Evolutionary conservation across 2,888 invertebrate species (phyloP).

Genomic region (Serrognathus titanus): DNA sequence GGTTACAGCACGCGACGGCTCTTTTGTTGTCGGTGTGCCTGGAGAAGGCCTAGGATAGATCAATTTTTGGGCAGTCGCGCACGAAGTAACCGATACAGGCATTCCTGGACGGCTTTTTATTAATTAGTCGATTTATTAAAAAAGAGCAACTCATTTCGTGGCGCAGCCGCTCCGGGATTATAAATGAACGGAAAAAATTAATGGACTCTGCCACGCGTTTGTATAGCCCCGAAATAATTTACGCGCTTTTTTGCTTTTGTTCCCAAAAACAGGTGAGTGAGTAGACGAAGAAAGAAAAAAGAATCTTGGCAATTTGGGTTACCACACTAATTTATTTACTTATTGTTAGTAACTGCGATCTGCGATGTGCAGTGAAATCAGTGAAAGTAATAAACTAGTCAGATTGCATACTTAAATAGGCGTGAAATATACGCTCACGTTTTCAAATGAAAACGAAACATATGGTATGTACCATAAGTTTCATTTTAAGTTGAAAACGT

Average conservation of each 20-base stretch:
- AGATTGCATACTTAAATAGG: too few relatives aligned
- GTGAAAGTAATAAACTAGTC: too few relatives aligned
- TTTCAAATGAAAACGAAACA: too few relatives aligned
- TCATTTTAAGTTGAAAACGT: too few relatives aligned
- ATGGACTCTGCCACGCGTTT: conserved; percentile 15
- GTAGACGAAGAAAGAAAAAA: too few relatives aligned
- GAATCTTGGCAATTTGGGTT: too few relatives aligned
- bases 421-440: too few relatives aligned
- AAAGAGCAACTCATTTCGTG: conserved; percentile 19
- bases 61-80: neutral
- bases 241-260: neutral
- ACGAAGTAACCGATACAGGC: conserved; percentile 10
- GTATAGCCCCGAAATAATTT: conserved; percentile 5
- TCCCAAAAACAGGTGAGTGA: neutral
- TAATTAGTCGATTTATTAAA: conserved; percentile 29
- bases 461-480: too few relatives aligned
- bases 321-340: too few relatives aligned
- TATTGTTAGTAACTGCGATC: too few relatives aligned
- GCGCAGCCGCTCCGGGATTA: conserved; percentile 21
- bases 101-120: conserved; percentile 21
- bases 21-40: conserved; percentile 3
- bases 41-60: too few relatives aligned
- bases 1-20: neutral
- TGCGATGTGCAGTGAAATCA: too few relatives aligned
- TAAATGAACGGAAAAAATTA: conserved; percentile 17